Evolutionary conservation across 2,888 invertebrate genomes (phyloP), one percentile per base, ranked within the genome.

Genomic region (Xestia ashworthii): DNA sequence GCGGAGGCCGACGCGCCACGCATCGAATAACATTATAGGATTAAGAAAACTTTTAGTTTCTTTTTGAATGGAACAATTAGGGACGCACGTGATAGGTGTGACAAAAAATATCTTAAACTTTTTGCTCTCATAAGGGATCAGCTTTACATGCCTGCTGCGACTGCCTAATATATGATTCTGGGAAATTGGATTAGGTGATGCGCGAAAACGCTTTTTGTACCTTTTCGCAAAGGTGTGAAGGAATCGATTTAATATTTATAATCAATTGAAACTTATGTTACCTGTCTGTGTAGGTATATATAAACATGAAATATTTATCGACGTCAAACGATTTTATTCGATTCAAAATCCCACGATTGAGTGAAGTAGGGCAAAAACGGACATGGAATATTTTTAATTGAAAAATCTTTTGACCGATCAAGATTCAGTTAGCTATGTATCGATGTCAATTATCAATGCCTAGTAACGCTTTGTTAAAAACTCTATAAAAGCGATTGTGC

Each of bases 61-160:
- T 92, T 93, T 94, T 92, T 93, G 90, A 92, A 93, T 90, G 91
- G 91, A 92, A 94, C 94, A 95, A 96, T 95, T 95, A 94, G 93
- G 90, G 82, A 93, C 90, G 92, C 91, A 93, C 94, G 94, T 94
- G 93, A 93, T 93, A 90, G 91, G 88, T 90, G 90, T 91, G 92
- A 94, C 94, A 95, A 95, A 95, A 95, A 94, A 93, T 90, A 88
- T 88, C 89, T 91, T 91, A 89, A 85, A 69, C 71, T 87, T 89
- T 90, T 91, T 90, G 89, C 87, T 89, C 90, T 86, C 86, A 84
- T 89, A 86, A 76, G 84, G 87, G 83, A 87, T 88, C 86, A 82
- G 80, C 71, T 81, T 81, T 48, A 71, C 80, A 79, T 65, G 69
- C 74, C 79, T 77, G 55, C 67, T 65, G 22, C 73, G 82, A 76